Evolutionary conservation across 1,140 invertebrate genomes (phyloP), one percentile per base, ranked within the genome.

Genomic region (Onthophagus taurus): DNA sequence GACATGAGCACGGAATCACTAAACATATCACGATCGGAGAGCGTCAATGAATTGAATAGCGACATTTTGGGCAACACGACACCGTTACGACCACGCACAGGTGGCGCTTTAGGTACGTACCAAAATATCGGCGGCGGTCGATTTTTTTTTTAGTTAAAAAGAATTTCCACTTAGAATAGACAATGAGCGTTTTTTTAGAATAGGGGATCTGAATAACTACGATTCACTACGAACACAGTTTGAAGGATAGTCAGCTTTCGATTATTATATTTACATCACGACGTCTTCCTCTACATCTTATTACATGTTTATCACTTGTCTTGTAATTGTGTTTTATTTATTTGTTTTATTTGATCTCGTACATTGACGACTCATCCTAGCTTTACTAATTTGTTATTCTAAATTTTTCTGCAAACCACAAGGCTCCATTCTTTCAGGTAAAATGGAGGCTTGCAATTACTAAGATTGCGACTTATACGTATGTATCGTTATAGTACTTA

Each of bases 41-140:
- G 85, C 64, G 83, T 88, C 41, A 79, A 81, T 18, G 85, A 89
- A 68, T 67, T 89, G 2, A 86, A 80, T 38, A 77, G 66, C 48
- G 76, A 78, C 36, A 52, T 70, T 9, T 47, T 59, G 30, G 57
- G 57, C 11, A 37, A 37, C 17, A 45, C 55, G 18, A 50, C 54
- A 11, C 52, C 67, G 50, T 45, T 57, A 11, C 52, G 60, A 39
- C 60, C 52, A 19, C 61, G 55, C 50, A 64, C 9, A 61, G 72
- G 57, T 66, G n/a, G 34, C 17, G 34, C 18, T 9, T 36, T 36
- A 36, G 83, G 84, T 87, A 75, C 72, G 81, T 69, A 17, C 5
- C 13, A 11, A 0, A 20, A n/a, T n/a, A n/a, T n/a, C n/a, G n/a
- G n/a, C n/a, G n/a, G n/a, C n/a, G n/a, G n/a, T n/a, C n/a, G n/a